phyloP scores from a whole-genome alignment of 2,888 invertebrate genomes.

The Tenthredo distinguenda region DNA sequence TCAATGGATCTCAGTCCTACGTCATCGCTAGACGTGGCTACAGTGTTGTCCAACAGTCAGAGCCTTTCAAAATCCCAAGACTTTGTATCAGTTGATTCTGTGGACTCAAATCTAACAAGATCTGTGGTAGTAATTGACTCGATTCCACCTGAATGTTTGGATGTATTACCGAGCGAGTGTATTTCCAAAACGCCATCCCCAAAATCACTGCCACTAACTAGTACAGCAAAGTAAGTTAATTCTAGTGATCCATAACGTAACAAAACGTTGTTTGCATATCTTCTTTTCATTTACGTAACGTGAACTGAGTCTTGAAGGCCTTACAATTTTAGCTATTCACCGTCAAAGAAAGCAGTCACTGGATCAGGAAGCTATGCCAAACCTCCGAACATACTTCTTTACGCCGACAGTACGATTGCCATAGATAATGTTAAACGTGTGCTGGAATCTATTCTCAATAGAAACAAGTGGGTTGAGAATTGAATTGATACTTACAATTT shows the following conservation, averaged over 20 bases:
- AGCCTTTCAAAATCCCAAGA: conserved; percentile 61
- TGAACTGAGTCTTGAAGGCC: background rate
- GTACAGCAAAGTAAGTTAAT: conserved; percentile 62
- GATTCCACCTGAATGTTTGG: conserved; percentile 52
- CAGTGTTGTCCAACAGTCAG: conserved; percentile 58
- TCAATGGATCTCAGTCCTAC: conserved; percentile 60
- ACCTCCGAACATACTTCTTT: conserved; percentile 90
- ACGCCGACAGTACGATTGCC: conserved; percentile 88
- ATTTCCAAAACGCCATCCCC: conserved; percentile 47
- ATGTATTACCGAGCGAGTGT: conserved; percentile 37
- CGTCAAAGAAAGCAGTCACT: conserved; percentile 75
- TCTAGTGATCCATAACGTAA: background rate
- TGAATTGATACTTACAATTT: conserved; percentile 46
- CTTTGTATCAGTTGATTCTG: conserved; percentile 59
- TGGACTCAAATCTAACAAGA: conserved; percentile 49
- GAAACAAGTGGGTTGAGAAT: conserved; percentile 82
- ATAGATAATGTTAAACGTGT: conserved; percentile 87
- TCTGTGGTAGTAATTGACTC: conserved; percentile 42
- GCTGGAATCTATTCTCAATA: conserved; percentile 85
- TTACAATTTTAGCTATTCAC: conserved; percentile 60
- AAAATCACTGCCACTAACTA: conserved; percentile 57
- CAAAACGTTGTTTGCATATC: background rate
- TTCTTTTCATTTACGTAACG: background rate
- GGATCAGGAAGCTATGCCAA: conserved; percentile 80
- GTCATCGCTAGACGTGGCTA: conserved; percentile 60